Base-by-base conservation (phyloP, 2,888 invertebrate species). In the Amphipoea lucens region DNA sequence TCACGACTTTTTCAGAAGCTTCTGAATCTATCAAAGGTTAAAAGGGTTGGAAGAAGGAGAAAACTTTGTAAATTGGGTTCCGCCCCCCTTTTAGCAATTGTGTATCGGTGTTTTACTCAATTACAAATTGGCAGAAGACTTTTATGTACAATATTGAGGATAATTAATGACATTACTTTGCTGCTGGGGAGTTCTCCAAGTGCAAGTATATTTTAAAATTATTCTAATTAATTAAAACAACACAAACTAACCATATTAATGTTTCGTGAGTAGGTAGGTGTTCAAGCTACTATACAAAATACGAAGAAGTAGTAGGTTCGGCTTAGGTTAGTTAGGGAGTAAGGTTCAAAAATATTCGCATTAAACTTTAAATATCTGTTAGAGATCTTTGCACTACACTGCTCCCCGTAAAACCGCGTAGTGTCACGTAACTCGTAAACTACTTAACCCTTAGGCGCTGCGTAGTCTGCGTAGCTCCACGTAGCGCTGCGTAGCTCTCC, bases 1-100 rank as follows among this genome's bases (percentile, higher is more conserved):
- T 82, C 87, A 72, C 76, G 84, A 86, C 68, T 82, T 89, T 90
- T 86, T 84, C 76, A 83, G 74, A 60, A 79, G 82, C 84, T 78
- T 87, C 87, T 82, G 81, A 79, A 79, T 85, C 86, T 83, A 86
- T 88, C 81, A 89, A 91, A 90, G 87, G 89, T 89, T 89, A 89
- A 90, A 87, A 90, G 90, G 90, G 88, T 87, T 87, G 85, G 77
- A 90, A 89, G 87, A 81, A 86, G 88, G 83, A 78, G 67, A 85
- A 89, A 91, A 92, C 89, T 92, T 92, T 89, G 81, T 81, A 90
- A 92, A 92, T 92, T 90, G 89, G 86, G 87, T 89, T 91, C 81
- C 84, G 51, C 85, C 83, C 75, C 80, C 88, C 88, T 91, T 85
- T 89, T 85, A 86, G 87, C 86, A 68, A 89, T 91, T 90, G 90